Conservation (phyloP, 2,113 vertebrate species). For the Rhinogobius similis region DNA sequence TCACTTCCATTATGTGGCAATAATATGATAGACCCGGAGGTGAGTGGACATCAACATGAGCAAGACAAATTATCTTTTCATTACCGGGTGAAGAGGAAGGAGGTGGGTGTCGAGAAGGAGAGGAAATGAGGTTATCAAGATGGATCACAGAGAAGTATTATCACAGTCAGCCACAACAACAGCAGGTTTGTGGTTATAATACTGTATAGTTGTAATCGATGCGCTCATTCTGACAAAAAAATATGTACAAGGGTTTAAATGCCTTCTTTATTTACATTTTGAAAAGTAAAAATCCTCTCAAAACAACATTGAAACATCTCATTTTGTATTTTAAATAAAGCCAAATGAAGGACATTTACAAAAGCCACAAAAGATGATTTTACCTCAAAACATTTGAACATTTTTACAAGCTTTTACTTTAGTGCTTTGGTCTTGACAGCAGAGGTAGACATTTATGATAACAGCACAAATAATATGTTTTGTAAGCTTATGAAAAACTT, state of each 20-base stretch:
- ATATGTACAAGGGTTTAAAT: background rate
- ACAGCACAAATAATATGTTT: slow-evolving; percentile 5
- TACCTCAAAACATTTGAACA: background rate
- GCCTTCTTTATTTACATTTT: slow-evolving; percentile 2
- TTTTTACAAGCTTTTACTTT: slow-evolving; percentile 2
- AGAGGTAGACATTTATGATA: slow-evolving; percentile 11
- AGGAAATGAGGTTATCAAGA: background rate
- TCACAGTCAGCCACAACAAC: background rate
- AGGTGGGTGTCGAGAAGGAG: background rate
- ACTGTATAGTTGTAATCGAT: no score
- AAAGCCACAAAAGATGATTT: background rate
- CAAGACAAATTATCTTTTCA: slow-evolving; percentile 61
- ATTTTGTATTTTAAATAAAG: background rate
- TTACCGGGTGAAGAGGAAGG: slow-evolving; percentile 6
- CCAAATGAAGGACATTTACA: slow-evolving; percentile 23
- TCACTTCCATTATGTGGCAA: slow-evolving; percentile 49
- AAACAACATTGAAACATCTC: background rate
- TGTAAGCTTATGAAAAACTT: background rate
- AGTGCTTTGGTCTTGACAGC: slow-evolving; percentile 2
- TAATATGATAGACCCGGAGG: slow-evolving; percentile 47
- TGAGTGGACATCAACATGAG: slow-evolving; percentile 38
- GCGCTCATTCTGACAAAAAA: background rate
- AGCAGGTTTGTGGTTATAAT: background rate
- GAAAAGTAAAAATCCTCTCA: slow-evolving; percentile 27
- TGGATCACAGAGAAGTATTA: slow-evolving; percentile 1